Percentiles rank a stretch among this genome's conserved stretches.
phyloP scores from a whole-genome alignment of 2,113 vertebrate species.

The Larimichthys crocea region DNA sequence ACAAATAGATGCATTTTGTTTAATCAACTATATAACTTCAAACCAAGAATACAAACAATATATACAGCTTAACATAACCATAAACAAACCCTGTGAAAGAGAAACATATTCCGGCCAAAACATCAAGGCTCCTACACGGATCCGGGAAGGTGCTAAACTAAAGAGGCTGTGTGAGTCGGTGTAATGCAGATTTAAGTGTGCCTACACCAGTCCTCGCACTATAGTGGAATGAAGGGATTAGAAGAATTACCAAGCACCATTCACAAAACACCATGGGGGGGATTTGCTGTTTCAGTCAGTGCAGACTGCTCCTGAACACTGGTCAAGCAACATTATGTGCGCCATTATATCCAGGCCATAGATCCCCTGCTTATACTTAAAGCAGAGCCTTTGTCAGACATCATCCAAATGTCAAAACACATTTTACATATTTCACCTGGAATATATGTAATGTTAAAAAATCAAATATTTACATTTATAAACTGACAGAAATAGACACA shows the following conservation, averaged over 20 bases:
- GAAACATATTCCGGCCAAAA: constrained; percentile 2
- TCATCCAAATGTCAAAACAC: constrained; percentile 3
- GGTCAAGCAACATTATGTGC: constrained; percentile 47
- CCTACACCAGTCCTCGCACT: constrained; percentile 30
- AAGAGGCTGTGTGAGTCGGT: constrained; percentile 10
- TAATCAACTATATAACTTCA: not conserved
- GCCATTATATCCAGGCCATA: constrained; percentile 40
- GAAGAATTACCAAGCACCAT: constrained; percentile 61
- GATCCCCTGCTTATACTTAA: constrained; percentile 1
- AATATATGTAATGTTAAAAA: not conserved
- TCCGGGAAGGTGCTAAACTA: constrained; percentile 20
- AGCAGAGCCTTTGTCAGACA: constrained; percentile 14
- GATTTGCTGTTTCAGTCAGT: constrained; percentile 48
- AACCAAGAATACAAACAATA: not conserved
- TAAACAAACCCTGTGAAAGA: not conserved
- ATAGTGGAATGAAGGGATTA: constrained; percentile 66
- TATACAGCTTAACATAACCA: not conserved
- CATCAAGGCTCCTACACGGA: not conserved
- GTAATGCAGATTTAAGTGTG: constrained; percentile 38
- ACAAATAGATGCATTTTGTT: not conserved
- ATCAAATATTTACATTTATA: not conserved
- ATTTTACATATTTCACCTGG: not conserved
- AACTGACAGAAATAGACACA: constrained; percentile 20
- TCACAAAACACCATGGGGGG: constrained; percentile 54
- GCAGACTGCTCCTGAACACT: constrained; percentile 46